Conservation (phyloP, 23 tunicate species). For the Styela plicata region DNA sequence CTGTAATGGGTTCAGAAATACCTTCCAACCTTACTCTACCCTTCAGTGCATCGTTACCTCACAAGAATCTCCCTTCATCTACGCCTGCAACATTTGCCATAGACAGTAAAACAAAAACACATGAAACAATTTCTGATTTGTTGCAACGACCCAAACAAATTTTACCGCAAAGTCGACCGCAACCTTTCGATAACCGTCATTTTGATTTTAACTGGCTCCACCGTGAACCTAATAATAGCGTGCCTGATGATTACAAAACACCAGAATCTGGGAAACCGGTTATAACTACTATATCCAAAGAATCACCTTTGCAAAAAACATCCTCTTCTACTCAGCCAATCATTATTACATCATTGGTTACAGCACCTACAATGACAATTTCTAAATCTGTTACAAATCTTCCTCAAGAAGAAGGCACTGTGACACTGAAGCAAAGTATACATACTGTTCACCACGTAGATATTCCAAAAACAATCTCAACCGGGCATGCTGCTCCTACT, state of each 20-base stretch:
- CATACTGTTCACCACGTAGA: constrained; percentile 4
- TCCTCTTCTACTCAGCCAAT: background rate
- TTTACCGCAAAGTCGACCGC: background rate
- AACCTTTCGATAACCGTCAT: background rate
- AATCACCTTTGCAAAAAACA: background rate
- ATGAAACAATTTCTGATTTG: constrained; percentile 6
- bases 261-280: background rate
- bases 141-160: background rate
- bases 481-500: background rate
- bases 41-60: background rate
- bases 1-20: background rate
- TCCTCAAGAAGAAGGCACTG: background rate
- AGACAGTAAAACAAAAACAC: background rate
- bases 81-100: background rate
- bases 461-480: background rate
- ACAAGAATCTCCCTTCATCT: background rate
- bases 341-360: background rate
- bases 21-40: background rate
- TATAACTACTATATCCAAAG: background rate
- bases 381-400: background rate
- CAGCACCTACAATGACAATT: background rate
- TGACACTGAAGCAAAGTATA: constrained; percentile 21
- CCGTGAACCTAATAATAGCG: background rate
- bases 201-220: constrained; percentile 27
- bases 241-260: background rate